These are phyloP conservation scores for Pissodes strobi DNA, from an alignment of 1,140 invertebrate species.

Conservation along the genomic window DNA sequence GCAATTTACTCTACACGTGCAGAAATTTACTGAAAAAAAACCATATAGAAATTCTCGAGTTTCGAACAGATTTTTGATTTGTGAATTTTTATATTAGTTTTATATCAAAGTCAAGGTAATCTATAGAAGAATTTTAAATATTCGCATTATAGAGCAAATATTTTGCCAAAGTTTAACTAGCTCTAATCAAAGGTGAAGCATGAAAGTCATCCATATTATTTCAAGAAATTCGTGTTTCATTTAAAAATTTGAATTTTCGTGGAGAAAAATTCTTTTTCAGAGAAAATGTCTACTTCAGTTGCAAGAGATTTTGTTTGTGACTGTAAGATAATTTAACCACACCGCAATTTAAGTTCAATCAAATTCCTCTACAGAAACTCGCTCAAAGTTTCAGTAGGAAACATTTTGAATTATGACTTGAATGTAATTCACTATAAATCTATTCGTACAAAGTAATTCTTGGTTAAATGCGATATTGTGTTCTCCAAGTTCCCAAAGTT, in stretches of 20 bases:
- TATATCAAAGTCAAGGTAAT: too few relatives aligned
- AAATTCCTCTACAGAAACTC: neutral
- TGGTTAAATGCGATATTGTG: conserved; percentile 17
- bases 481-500: neutral
- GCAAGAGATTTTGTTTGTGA: neutral
- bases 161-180: too few relatives aligned
- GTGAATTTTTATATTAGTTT: too few relatives aligned
- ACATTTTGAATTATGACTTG: conserved; percentile 12
- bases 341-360: neutral
- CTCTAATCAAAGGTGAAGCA: too few relatives aligned
- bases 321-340: neutral
- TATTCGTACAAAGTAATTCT: conserved; percentile 7
- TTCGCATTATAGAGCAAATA: too few relatives aligned
- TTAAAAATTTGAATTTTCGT: neutral
- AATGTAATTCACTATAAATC: conserved; percentile 4
- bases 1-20: too few relatives aligned
- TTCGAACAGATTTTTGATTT: too few relatives aligned
- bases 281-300: neutral
- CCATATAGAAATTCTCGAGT: too few relatives aligned
- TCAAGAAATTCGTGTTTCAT: neutral
- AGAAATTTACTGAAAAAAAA: too few relatives aligned
- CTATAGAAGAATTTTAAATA: too few relatives aligned
- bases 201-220: too few relatives aligned
- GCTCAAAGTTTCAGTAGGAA: neutral
- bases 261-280: neutral